These are phyloP conservation scores for Acleris cristana DNA, from an alignment of 2,888 invertebrate species.

Conservation along the genomic window DNA sequence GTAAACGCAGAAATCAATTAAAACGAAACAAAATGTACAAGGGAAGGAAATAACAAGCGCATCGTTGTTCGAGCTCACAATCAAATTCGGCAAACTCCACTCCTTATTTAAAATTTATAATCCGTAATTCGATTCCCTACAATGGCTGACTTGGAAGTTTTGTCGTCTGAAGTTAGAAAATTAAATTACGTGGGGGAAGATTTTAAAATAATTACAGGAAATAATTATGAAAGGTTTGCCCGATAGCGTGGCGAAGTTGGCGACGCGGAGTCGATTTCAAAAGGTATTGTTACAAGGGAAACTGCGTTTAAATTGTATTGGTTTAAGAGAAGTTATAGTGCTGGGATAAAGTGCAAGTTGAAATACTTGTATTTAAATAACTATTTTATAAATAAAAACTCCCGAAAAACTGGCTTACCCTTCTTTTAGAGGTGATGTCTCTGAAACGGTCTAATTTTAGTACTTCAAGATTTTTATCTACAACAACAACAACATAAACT, in stretches of 20 bases:
- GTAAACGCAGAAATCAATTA: too few species aligned
- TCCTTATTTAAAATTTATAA: conserved; percentile 28
- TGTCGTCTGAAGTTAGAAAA: conserved; percentile 30
- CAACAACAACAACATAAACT: too few species aligned
- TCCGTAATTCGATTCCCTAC: conserved; percentile 29
- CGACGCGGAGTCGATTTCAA: conserved; percentile 16
- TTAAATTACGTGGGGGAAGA: conserved; percentile 30
- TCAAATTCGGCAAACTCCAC: conserved; percentile 13
- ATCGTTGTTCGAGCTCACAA: conserved; percentile 15
- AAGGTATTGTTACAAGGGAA: conserved; percentile 1
- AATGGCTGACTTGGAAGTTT: conserved; percentile 26
- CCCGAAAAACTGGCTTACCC: too few species aligned
- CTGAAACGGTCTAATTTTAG: too few species aligned
- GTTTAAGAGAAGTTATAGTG: neutral
- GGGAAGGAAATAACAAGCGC: neutral
- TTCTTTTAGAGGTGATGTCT: too few species aligned
- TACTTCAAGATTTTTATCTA: too few species aligned
- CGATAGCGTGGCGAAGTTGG: conserved; percentile 10
- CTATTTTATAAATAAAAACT: too few species aligned
- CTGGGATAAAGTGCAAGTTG: neutral
- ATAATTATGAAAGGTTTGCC: conserved; percentile 15
- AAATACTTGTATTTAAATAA: too few species aligned
- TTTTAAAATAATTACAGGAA: conserved; percentile 36
- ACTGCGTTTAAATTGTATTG: neutral
- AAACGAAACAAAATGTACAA: too few species aligned